Conservation (phyloP, 1,140 invertebrate species). For the Ceratina australensis region DNA sequence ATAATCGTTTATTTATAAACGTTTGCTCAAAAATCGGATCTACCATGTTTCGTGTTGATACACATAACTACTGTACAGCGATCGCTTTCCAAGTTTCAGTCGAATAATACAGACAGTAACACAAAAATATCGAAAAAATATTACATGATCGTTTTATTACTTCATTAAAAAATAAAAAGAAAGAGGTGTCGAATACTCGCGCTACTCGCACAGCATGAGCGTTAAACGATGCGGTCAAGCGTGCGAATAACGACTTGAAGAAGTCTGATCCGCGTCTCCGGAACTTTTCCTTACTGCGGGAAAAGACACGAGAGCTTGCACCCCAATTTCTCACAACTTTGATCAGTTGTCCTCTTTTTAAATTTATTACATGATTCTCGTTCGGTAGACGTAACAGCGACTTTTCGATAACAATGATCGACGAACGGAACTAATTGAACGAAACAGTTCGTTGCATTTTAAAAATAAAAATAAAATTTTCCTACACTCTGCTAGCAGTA, state of each 20-base stretch:
- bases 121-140: conserved; percentile 57
- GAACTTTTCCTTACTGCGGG: conserved; percentile 61
- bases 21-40: neutral
- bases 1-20: too few relatives aligned
- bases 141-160: conserved; percentile 53
- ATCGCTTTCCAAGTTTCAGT: conserved; percentile 55
- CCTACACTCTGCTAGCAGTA: neutral
- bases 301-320: conserved; percentile 63
- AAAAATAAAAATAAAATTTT: neutral
- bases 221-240: conserved; percentile 44
- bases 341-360: too few relatives aligned
- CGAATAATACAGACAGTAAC: conserved; percentile 54
- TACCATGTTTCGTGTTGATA: conserved; percentile 16
- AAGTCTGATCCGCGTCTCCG: conserved; percentile 42
- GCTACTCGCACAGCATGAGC: conserved; percentile 49
- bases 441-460: neutral
- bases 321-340: neutral
- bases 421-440: conserved; percentile 22
- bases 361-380: neutral
- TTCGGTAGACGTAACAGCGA: conserved; percentile 32
- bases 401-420: conserved; percentile 7
- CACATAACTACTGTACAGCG: conserved; percentile 22
- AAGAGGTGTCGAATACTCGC: conserved; percentile 49
- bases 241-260: conserved; percentile 53
- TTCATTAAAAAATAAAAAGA: conserved; percentile 53